Evolutionary conservation across 2,113 vertebrate genomes (phyloP).

Genomic region (Sceloporus undulatus): DNA sequence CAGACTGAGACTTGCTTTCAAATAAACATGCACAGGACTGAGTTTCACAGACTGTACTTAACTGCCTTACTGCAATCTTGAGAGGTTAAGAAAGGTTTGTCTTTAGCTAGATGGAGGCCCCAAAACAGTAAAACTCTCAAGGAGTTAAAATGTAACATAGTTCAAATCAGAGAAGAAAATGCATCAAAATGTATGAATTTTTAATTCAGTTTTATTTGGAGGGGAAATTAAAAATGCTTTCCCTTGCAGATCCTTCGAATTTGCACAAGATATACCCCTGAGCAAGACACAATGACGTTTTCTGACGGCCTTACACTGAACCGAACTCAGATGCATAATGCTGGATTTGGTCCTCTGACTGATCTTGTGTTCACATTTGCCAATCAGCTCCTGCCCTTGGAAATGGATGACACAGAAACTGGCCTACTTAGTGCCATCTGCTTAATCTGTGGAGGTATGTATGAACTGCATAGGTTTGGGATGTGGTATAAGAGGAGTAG

Average conservation of each 20-base stretch:
- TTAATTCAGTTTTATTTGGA: neutral
- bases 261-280: slow-evolving; percentile 94
- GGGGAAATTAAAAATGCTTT: neutral
- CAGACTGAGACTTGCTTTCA: neutral
- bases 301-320: slow-evolving; percentile 95
- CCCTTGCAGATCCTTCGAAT: slow-evolving; percentile 90
- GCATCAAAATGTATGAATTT: neutral
- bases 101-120: neutral
- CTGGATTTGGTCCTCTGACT: slow-evolving; percentile 93
- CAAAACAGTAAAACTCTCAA: neutral
- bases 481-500: neutral
- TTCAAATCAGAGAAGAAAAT: neutral
- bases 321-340: slow-evolving; percentile 97
- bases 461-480: neutral
- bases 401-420: slow-evolving; percentile 96
- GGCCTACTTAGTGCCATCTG: slow-evolving; percentile 98
- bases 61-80: neutral
- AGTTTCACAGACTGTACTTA: neutral
- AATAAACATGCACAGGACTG: neutral
- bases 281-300: slow-evolving; percentile 97
- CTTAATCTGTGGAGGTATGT: slow-evolving; percentile 92
- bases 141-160: neutral
- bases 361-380: slow-evolving; percentile 97
- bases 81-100: neutral
- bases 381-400: slow-evolving; percentile 93